Evolutionary conservation across 2,888 invertebrate species (phyloP).

Genomic region (Dicyrtoma fusca): DNA sequence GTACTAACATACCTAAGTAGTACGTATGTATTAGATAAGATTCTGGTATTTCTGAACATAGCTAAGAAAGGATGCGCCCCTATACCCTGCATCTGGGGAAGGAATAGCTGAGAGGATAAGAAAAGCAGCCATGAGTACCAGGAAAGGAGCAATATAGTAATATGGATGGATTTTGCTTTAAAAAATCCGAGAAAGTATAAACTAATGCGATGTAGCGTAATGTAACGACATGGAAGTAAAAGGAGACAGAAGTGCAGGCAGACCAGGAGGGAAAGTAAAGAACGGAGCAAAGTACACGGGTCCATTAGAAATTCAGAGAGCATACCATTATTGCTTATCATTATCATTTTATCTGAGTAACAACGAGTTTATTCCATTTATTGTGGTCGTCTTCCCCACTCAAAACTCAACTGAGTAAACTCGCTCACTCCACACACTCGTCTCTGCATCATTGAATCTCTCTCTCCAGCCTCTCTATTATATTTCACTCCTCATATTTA

Average conservation of each 20-base stretch:
- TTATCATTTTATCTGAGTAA: conserved; percentile 41
- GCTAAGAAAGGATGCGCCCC: no score
- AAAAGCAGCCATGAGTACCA: no score
- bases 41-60: no score
- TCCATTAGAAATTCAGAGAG: conserved; percentile 45
- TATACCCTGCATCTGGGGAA: no score
- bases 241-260: not conserved
- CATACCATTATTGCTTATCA: conserved; percentile 44
- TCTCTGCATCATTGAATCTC: conserved; percentile 32
- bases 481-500: conserved; percentile 1
- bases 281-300: conserved; percentile 31
- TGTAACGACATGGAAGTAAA: not conserved
- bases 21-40: no score
- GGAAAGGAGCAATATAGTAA: no score
- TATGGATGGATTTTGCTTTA: no score
- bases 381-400: conserved; percentile 21
- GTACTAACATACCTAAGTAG: no score
- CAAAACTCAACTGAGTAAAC: conserved; percentile 16
- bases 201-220: not conserved
- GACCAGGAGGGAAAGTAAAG: not conserved
- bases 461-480: not conserved
- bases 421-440: conserved; percentile 26
- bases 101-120: no score
- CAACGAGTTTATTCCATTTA: conserved; percentile 32
- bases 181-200: no score